Percentiles rank a stretch among this genome's conserved stretches.
These are phyloP conservation scores for Gambusia affinis DNA, from an alignment of 2,113 vertebrate species.

Conservation along the genomic window DNA sequence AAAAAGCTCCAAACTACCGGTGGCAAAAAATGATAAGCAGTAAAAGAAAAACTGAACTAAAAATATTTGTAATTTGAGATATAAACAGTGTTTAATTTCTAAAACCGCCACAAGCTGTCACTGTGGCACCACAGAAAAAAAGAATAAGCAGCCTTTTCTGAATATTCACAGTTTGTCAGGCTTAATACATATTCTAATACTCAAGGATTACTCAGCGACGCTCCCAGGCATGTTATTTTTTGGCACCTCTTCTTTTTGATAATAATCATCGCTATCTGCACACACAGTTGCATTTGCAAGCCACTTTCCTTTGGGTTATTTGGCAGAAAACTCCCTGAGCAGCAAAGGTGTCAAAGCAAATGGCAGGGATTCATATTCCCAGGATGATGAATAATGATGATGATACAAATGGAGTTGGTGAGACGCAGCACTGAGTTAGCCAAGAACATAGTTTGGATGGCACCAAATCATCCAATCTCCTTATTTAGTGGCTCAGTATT, in stretches of 20 bases:
- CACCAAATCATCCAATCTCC: conserved; percentile 16
- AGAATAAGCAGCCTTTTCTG: background rate
- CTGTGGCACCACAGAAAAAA: conserved; percentile 43
- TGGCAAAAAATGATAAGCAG: background rate
- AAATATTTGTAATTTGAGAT: background rate
- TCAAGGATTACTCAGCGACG: background rate
- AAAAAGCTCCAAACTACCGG: background rate
- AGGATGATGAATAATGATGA: conserved; percentile 58
- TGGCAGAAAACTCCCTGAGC: conserved; percentile 43
- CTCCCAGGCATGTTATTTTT: conserved; percentile 12
- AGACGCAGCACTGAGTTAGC: conserved; percentile 35
- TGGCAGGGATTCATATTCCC: conserved; percentile 46
- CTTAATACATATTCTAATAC: conserved; percentile 2
- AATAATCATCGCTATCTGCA: conserved; percentile 18
- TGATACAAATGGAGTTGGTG: conserved; percentile 49
- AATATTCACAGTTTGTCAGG: background rate
- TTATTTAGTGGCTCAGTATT: background rate
- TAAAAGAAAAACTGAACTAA: background rate
- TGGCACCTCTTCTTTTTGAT: background rate
- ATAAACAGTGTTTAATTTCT: conserved; percentile 10
- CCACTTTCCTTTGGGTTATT: conserved; percentile 28
- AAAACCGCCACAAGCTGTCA: conserved; percentile 59
- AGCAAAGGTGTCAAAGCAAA: conserved; percentile 46
- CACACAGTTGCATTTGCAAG: conserved; percentile 25
- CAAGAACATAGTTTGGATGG: conserved; percentile 10